phyloP scores from a whole-genome alignment of 1,140 invertebrate genomes.

The Zaprionus gabonicus region DNA sequence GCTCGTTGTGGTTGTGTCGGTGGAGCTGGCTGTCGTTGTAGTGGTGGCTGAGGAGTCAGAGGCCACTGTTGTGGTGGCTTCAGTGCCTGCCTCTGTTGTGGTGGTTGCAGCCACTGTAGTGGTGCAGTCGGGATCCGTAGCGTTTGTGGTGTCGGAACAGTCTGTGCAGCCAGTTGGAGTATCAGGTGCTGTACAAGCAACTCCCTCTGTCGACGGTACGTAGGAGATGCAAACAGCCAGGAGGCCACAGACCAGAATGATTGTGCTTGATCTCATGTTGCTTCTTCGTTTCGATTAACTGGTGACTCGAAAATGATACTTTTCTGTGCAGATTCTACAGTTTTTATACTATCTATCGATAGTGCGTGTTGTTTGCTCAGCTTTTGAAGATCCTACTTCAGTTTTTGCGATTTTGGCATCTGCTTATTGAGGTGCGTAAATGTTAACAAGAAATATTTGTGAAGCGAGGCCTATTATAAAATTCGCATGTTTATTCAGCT shows the following conservation, averaged over 20 bases:
- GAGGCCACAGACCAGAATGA: constrained; percentile 7
- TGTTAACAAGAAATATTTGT: background rate
- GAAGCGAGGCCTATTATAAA: background rate
- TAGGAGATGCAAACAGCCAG: constrained; percentile 4
- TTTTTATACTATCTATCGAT: constrained; percentile 10
- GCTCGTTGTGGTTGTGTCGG: background rate
- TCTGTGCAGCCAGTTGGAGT: background rate
- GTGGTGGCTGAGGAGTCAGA: background rate
- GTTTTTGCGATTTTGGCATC: background rate
- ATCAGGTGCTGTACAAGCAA: no score
- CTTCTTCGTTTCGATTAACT: background rate
- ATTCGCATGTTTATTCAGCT: background rate
- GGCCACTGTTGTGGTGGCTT: background rate
- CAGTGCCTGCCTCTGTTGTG: background rate
- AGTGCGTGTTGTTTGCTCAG: constrained; percentile 1
- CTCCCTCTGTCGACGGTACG: background rate
- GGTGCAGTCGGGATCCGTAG: background rate
- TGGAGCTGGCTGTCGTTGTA: background rate
- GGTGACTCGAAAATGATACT: constrained; percentile 2
- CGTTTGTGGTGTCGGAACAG: background rate
- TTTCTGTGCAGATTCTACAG: background rate
- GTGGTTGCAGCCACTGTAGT: background rate
- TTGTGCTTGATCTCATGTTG: constrained; percentile 1
- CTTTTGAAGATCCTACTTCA: background rate
- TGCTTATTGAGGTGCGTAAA: background rate